phyloP scores from a whole-genome alignment of 2,113 vertebrate genomes.

The Gnathonemus longibarbis region DNA sequence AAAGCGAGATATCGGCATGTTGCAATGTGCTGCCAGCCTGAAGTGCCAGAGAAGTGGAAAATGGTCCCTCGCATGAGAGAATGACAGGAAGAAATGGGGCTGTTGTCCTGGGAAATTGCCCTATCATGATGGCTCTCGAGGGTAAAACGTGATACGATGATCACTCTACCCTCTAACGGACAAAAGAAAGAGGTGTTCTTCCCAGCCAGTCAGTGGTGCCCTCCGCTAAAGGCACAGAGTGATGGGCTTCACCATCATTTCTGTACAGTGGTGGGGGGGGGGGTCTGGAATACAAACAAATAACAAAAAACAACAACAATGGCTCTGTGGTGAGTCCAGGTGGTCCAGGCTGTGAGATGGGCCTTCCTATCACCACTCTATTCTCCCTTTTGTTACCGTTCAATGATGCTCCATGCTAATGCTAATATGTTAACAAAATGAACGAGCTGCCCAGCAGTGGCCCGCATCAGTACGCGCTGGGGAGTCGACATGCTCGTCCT shows the following conservation, averaged over 20 bases:
- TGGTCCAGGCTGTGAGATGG: background rate
- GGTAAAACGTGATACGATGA: background rate
- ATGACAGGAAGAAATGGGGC: background rate
- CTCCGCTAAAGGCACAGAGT: background rate
- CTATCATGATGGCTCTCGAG: conserved; percentile 10
- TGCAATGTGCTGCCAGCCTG: background rate
- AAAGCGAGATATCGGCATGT: background rate
- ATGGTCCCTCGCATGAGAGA: conserved; percentile 1
- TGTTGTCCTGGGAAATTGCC: conserved; percentile 10
- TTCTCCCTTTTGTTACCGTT: background rate
- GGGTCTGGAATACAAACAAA: no score
- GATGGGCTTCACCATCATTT: background rate
- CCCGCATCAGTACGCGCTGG: background rate
- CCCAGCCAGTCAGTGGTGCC: background rate
- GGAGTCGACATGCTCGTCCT: background rate
- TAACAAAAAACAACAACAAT: background rate
- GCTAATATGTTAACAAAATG: background rate
- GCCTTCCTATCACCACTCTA: background rate
- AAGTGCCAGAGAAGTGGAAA: background rate
- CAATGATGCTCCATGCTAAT: background rate
- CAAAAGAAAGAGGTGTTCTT: background rate
- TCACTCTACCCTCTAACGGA: background rate
- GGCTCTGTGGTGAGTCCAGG: background rate
- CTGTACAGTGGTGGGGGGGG: background rate
- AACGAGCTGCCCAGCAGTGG: background rate